Conservation (phyloP, 1,140 invertebrate genomes). For the Meloidogyne exigua region DNA sequence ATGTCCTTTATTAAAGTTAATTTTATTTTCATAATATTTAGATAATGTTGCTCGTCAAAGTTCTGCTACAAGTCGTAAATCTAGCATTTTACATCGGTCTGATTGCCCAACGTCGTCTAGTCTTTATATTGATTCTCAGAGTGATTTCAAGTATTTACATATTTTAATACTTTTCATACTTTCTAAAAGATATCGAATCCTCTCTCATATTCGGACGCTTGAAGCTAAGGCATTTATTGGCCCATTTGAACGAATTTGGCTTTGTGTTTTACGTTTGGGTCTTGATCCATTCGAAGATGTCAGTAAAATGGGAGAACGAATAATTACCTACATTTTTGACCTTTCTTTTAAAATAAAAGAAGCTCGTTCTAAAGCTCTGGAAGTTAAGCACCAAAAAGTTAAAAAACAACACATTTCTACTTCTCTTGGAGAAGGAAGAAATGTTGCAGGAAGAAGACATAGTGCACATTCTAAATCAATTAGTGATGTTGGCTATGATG, state of each 20-base stretch:
- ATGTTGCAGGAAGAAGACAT: conserved; percentile 6
- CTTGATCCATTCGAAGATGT: conserved; percentile 57
- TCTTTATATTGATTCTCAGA: not conserved
- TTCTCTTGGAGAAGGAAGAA: conserved; percentile 7
- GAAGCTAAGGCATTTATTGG: conserved; percentile 56
- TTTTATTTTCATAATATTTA: not conserved
- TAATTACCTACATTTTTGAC: conserved; percentile 21
- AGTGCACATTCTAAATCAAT: conserved; percentile 1
- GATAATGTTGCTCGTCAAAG: not conserved
- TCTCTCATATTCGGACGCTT: conserved; percentile 42
- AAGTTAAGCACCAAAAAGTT: not conserved
- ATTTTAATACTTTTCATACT: not conserved
- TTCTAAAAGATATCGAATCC: conserved; percentile 32
- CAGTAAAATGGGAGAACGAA: conserved; percentile 34
- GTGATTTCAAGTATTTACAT: conserved; percentile 23
- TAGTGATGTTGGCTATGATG: not conserved
- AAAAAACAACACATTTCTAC: not conserved
- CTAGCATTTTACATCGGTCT: not conserved
- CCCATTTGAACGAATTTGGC: conserved; percentile 61
- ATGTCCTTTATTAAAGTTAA: not conserved
- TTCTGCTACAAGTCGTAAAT: not conserved
- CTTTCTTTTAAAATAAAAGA: conserved; percentile 23
- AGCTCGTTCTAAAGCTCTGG: conserved; percentile 1
- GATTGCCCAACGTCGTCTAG: not conserved
- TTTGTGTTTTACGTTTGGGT: conserved; percentile 47